phyloP scores from a whole-genome alignment of 2,797 vertebrate species.

The Propithecus perrieri region DNA sequence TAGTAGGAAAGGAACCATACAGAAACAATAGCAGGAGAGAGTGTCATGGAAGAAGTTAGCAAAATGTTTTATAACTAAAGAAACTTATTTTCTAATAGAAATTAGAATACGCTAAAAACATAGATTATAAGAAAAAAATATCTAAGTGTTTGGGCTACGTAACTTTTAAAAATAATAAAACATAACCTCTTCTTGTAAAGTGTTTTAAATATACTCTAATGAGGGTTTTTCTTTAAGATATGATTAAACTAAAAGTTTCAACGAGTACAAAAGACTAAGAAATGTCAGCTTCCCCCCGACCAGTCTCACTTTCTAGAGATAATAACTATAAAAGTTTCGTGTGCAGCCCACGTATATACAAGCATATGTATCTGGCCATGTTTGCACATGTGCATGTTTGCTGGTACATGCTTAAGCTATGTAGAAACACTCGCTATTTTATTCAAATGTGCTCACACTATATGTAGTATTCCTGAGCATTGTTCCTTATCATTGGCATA shows the following conservation, averaged over 20 bases:
- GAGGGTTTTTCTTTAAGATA: not conserved
- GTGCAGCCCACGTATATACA: not conserved
- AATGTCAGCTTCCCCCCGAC: not conserved
- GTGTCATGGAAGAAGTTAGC: not conserved
- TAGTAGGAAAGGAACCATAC: not conserved
- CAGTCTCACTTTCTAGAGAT: not conserved
- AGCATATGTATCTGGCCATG: not conserved
- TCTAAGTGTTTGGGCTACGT: not conserved
- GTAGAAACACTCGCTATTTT: not conserved
- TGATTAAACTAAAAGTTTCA: slow-evolving; percentile 29
- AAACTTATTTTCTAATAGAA: not conserved
- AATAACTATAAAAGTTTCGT: not conserved
- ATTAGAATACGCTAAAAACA: not conserved
- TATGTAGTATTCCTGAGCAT: not conserved
- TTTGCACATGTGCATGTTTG: not conserved
- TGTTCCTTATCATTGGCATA: not conserved
- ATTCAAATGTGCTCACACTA: not conserved
- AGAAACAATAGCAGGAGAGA: not conserved
- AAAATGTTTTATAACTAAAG: not conserved
- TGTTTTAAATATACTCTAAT: not conserved
- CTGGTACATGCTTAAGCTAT: not conserved
- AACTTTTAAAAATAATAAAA: not conserved
- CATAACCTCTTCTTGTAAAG: not conserved
- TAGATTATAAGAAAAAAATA: not conserved
- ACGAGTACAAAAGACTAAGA: not conserved